Conservation (phyloP, 2,888 invertebrate genomes). For the Heteropelma amictum region DNA sequence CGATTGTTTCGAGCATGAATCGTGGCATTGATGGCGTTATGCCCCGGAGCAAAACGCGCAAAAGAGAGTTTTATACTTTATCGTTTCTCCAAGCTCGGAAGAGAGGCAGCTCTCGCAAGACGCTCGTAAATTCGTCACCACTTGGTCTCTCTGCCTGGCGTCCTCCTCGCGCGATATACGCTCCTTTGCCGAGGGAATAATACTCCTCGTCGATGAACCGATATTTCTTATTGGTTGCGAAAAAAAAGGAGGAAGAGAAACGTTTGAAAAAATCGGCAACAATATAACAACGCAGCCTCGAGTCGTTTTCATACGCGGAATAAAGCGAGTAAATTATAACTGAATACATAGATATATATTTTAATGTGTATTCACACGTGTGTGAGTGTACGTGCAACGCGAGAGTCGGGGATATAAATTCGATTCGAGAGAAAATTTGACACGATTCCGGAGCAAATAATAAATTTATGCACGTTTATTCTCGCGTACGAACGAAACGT, state of each 20-base stretch:
- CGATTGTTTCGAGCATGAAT: conserved; percentile 18
- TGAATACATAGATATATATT: neutral
- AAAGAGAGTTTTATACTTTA: conserved; percentile 30
- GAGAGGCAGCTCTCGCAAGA: conserved; percentile 64
- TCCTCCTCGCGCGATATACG: conserved; percentile 49
- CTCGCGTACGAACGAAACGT: neutral
- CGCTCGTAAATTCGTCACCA: conserved; percentile 73
- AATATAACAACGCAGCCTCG: conserved; percentile 26
- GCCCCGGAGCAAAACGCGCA: neutral
- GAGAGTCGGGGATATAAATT: conserved; percentile 35
- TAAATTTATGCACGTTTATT: conserved; percentile 13
- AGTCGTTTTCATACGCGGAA: conserved; percentile 40
- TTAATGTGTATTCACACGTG: neutral
- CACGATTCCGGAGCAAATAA: conserved; percentile 37
- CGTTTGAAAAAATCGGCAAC: too few species aligned
- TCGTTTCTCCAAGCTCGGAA: conserved; percentile 57
- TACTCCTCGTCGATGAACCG: conserved; percentile 49
- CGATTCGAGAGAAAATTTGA: conserved; percentile 31
- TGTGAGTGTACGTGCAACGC: neutral
- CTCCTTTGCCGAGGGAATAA: conserved; percentile 45
- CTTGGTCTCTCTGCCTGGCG: conserved; percentile 61
- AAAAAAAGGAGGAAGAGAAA: conserved; percentile 33
- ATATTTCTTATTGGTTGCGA: conserved; percentile 62
- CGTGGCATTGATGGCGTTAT: neutral
- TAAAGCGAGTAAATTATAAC: conserved; percentile 43